Base-by-base conservation (phyloP, 2,797 vertebrate genomes). In the Simalia tracyae region DNA sequence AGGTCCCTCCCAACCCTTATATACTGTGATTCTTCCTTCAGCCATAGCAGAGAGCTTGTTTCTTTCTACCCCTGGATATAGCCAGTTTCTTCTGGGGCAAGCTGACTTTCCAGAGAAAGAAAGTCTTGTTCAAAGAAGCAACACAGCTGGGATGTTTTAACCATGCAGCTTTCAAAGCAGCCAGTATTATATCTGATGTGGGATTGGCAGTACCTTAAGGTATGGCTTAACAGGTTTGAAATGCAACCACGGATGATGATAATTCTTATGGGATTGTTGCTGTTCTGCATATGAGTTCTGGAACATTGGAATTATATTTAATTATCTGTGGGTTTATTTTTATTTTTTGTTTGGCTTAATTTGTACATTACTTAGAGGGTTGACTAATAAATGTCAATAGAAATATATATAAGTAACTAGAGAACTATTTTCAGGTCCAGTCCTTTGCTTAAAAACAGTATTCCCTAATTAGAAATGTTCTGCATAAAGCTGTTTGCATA, bases 31-130 rank as follows among this genome's bases (percentile, higher is more conserved):
- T 72, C 59, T 50, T 63, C 15, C 50, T 59, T 0, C 95, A 98
- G 98, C 96, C 81, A 93, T 98, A 92, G 98, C 98, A 46, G 94
- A 90, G 89, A 96, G 93, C 56, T 96, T 98, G 26, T 97, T 97
- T 2, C 95, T 96, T 42, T 94, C 91, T 22, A 94, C 98, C 31
- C 95, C 72, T 26, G 98, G 97, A 89, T 96, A 97, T 92, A 96
- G 97, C 0, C 92, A 96, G 17, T 98, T 98, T 98, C 97, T 98
- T 88, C 98, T 98, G 15, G 98, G 97, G 56, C 97, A 97, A 95
- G 98, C 98, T 0, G 97, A 99, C 93, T 54, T 88, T 11, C 97
- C 97, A 0, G 93, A 93, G 76, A 97, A 97, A 92, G 96, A 95
- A 36, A 96, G 97, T n/a, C 95, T 98, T 60, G 97, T 98, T 2